A percentile compares a stretch with the other conserved stretches of the same genome.
Conservation (phyloP, 2,797 vertebrate species). For the Sebastes wilsoni region DNA sequence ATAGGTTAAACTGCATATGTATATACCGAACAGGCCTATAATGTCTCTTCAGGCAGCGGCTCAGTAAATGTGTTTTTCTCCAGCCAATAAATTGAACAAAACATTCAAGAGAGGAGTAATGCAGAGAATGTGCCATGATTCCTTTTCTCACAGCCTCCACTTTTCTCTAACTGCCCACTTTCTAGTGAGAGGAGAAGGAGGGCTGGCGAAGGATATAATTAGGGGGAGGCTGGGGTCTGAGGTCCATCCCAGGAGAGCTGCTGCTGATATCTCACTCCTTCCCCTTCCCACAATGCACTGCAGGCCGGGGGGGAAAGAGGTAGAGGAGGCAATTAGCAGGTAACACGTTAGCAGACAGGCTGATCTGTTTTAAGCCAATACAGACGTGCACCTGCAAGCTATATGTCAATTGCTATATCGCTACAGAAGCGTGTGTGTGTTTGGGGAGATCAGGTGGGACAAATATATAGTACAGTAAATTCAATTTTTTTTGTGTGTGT, state of each 20-base stretch:
- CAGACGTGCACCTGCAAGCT: constrained; percentile 32
- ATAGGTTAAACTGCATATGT: background rate
- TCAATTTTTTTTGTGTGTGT: background rate
- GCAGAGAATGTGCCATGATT: background rate
- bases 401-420: constrained; percentile 5
- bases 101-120: background rate
- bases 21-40: background rate
- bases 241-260: constrained; percentile 48
- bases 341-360: constrained; percentile 42
- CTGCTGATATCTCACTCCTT: constrained; percentile 46
- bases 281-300: constrained; percentile 59
- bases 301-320: constrained; percentile 13
- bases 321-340: constrained; percentile 65
- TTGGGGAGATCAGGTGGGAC: background rate
- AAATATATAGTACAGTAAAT: constrained; percentile 38
- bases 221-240: constrained; percentile 30
- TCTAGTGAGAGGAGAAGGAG: constrained; percentile 11
- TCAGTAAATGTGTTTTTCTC: constrained; percentile 1
- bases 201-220: constrained; percentile 43
- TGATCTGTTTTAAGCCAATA: constrained; percentile 35
- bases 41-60: background rate
- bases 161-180: constrained; percentile 25
- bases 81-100: constrained; percentile 6
- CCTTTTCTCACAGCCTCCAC: constrained; percentile 17
- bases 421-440: background rate